These are phyloP conservation scores for Varecia variegata DNA, from an alignment of 2,797 vertebrate genomes.

Conservation along the genomic window DNA sequence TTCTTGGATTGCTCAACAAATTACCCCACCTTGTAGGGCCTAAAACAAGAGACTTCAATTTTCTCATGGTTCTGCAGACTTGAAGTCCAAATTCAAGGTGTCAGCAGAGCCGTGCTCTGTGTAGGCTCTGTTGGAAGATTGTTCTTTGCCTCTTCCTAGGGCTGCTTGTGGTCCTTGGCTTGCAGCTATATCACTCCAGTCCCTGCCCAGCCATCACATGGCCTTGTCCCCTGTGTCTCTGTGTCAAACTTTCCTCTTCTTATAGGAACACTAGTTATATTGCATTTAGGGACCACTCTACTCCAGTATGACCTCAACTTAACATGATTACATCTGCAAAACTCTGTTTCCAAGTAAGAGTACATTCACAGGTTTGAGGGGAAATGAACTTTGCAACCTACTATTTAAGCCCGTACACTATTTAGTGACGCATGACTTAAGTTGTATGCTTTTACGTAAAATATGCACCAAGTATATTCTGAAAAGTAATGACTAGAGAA, in stretches of 20 bases:
- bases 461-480: not conserved
- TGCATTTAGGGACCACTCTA: not conserved
- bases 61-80: not conserved
- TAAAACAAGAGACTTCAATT: not conserved
- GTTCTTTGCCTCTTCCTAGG: not conserved
- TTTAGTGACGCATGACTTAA: not conserved
- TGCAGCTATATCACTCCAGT: not conserved
- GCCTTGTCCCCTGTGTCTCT: not conserved
- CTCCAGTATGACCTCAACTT: not conserved
- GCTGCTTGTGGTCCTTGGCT: not conserved
- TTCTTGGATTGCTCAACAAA: not conserved
- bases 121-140: no score
- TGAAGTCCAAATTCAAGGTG: not conserved
- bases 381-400: not conserved
- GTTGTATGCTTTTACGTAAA: not conserved
- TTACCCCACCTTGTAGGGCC: not conserved
- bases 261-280: not conserved
- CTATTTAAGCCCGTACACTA: not conserved
- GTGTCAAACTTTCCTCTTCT: not conserved
- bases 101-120: not conserved
- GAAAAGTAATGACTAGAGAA: not conserved
- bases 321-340: not conserved
- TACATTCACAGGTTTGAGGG: not conserved
- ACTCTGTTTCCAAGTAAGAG: not conserved
- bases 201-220: not conserved